These are phyloP conservation scores for Conger conger DNA, from an alignment of 2,113 vertebrate species.

Conservation along the genomic window DNA sequence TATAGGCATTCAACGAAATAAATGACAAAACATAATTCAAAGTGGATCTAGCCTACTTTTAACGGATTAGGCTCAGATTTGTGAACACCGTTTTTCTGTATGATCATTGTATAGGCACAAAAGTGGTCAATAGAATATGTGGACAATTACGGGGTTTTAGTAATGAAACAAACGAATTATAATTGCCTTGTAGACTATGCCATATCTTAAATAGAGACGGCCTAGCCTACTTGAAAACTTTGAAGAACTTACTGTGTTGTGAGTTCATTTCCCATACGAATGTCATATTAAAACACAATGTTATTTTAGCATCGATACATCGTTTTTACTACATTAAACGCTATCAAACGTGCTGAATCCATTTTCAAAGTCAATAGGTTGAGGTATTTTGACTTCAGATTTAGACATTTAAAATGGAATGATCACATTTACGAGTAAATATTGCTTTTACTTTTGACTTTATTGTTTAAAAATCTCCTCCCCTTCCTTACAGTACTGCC, in stretches of 20 bases:
- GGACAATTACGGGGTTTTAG: neutral
- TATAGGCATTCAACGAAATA: neutral
- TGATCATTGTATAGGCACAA: neutral
- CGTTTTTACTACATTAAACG: neutral
- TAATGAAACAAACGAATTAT: neutral
- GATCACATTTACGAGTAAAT: neutral
- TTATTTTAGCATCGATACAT: neutral
- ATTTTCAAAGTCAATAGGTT: neutral
- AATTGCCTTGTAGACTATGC: neutral
- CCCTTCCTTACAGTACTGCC: constrained; percentile 12
- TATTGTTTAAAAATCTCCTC: neutral
- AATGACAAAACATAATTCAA: neutral
- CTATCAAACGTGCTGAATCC: neutral
- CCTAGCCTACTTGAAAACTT: neutral
- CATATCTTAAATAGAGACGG: neutral
- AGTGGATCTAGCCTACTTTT: neutral
- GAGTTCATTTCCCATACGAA: neutral
- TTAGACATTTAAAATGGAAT: neutral
- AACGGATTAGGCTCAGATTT: neutral
- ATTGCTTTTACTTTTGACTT: neutral
- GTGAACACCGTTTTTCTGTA: neutral
- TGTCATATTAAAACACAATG: neutral
- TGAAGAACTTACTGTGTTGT: neutral
- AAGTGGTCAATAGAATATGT: neutral
- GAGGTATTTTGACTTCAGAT: neutral